Evolutionary conservation across 2,113 vertebrate species (phyloP), one percentile per base, ranked within the genome.

Genomic region (Hemibagrus wyckioides): DNA sequence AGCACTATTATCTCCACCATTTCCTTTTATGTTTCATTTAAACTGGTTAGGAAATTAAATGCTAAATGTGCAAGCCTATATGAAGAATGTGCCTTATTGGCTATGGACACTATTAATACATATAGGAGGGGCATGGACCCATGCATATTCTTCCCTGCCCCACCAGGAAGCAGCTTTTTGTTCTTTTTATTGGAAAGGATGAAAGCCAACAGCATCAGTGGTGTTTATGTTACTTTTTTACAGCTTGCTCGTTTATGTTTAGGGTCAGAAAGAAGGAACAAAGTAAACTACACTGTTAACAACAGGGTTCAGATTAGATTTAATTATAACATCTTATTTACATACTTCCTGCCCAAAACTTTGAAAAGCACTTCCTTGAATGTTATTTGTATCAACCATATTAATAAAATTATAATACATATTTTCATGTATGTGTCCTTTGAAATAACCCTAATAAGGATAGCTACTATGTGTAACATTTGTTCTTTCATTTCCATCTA

Each of bases 171-270:
- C 89, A 52, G 86, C 88, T 93, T 94, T 92, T 92, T 93, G 88
- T 90, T 92, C 94, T 90, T 94, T 95, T 94, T 93, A 92, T 85
- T 89, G 90, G 89, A 73, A 75, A 59, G 87, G 91, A 89, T 88
- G 92, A 95, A 76, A 95, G 91, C 91, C 90, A 93, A 93, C 89
- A 90, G 28, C 25, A 87, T 91, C 93, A 88, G 89, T 92, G 82
- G 87, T 90, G 87, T 67, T 82, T 93, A 87, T 90, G 86, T 89
- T 89, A 88, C n/a, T 88, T 87, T 89, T 95, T 93, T 88, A 91
- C 87, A 91, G 93, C 92, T 93, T 59, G 81, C 65, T 86, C 61
- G 65, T 87, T 85, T 85, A 84, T 86, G 86, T 90, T 89, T 89
- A 75, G n/a, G 48, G 85, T 85, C 87, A 90, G 89, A 87, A 19